A percentile compares a stretch with the other conserved stretches of the same genome.
Conservation (phyloP, 1,140 invertebrate genomes). For the Bombus pyrosoma region DNA sequence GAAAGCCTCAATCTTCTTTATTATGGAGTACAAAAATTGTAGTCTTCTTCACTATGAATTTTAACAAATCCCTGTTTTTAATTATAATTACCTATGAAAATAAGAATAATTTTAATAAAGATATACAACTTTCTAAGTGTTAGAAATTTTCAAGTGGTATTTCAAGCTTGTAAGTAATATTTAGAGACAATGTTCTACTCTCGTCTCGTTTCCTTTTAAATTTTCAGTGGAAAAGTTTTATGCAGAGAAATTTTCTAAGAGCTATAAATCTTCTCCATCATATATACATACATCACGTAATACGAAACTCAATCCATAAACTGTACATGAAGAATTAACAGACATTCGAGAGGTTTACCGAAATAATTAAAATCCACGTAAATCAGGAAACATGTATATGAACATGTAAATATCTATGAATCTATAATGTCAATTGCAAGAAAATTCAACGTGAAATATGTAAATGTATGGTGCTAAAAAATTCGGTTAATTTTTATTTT, state of each 20-base stretch:
- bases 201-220: neutral
- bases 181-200: neutral
- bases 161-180: no score
- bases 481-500: no score
- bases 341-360: neutral
- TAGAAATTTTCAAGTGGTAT: no score
- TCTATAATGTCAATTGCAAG: neutral
- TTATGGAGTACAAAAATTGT: no score
- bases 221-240: neutral
- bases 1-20: no score
- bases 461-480: no score
- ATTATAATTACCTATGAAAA: no score
- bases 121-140: no score
- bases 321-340: slow-evolving; percentile 23
- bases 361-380: slow-evolving; percentile 10
- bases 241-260: neutral
- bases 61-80: no score
- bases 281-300: neutral
- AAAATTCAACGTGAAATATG: no score
- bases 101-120: no score
- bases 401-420: neutral
- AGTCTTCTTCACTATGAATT: no score
- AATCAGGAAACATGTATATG: neutral
- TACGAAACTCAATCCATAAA: slow-evolving; percentile 11
- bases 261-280: slow-evolving; percentile 16